phyloP scores from a whole-genome alignment of 2,113 vertebrate genomes.

The Oxygymnocypris stewartii region DNA sequence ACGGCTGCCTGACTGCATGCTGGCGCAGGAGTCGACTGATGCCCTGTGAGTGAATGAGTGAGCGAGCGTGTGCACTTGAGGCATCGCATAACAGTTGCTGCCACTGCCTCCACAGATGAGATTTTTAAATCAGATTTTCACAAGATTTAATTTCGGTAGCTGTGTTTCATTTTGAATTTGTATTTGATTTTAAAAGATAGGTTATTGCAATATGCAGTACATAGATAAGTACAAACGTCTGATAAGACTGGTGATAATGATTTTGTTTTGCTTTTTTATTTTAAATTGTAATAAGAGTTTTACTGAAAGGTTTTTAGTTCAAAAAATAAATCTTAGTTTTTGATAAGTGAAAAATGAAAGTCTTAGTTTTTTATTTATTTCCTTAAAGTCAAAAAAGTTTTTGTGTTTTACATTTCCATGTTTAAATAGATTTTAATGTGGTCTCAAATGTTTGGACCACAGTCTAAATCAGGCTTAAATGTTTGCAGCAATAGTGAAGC shows the following conservation, averaged over 20 bases:
- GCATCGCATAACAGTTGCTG: background rate
- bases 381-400: background rate
- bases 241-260: background rate
- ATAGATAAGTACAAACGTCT: background rate
- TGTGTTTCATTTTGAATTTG: conserved; percentile 1
- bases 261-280: background rate
- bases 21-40: conserved; percentile 25
- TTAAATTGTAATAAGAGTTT: background rate
- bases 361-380: background rate
- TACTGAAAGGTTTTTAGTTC: background rate
- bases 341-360: too few species aligned
- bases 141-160: background rate
- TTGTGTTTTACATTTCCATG: background rate
- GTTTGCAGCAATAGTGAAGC: background rate
- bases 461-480: background rate
- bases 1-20: conserved; percentile 4
- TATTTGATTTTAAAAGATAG: conserved; percentile 9
- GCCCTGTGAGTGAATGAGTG: conserved; percentile 36
- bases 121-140: conserved; percentile 22
- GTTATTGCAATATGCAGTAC: background rate
- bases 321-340: background rate
- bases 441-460: background rate
- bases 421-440: background rate
- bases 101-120: background rate
- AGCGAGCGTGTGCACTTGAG: background rate